Evolutionary conservation across 2,888 invertebrate species (phyloP), one percentile per base, ranked within the genome.

Genomic region (Eupeodes luniger): DNA sequence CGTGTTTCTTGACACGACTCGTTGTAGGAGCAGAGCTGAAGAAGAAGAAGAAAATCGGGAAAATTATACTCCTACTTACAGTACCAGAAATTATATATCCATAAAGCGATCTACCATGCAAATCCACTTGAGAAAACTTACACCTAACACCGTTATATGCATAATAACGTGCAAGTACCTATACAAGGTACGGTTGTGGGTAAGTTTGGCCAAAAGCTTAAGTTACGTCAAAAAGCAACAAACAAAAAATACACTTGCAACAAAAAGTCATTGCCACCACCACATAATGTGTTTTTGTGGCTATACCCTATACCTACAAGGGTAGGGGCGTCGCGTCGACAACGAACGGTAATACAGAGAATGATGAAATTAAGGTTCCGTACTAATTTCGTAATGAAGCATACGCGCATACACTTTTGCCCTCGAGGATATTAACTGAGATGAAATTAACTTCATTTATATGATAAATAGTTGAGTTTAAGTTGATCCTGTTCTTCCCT

Each of bases 321-420:
- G 14, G 6, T 44, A 16, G 27, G 27, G 27, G 3, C 27, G 7
- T 40, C 12, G 3, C 27, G 7, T 40, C 12, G 19, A 9, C 7
- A 4, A 16, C 9, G 7, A 6, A 6, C 14, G 49, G 51, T 16
- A 47, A 64, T n/a, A 40, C 40, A 9, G 40, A 53, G 61, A 27
- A 49, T 66, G 77, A 81, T 81, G 76, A 85, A 81, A 77, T 82
- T 72, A 83, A 83, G 80, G 83, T 87, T 76, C 83, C 57, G n/a
- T 76, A 85, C 88, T 88, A 84, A 88, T 88, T 88, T 88, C 66
- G 84, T 88, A 88, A 88, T 88, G 88, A 88, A 85, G 85, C 88
- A 88, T 88, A 84, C 81, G 88, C 74, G 81, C 69, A 67, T 61
- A 75, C 51, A 72, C 80, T 81, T 72, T 72, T 81, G 47, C 74